Conservation (phyloP, 2,888 invertebrate species). For the Lingula anatina region DNA sequence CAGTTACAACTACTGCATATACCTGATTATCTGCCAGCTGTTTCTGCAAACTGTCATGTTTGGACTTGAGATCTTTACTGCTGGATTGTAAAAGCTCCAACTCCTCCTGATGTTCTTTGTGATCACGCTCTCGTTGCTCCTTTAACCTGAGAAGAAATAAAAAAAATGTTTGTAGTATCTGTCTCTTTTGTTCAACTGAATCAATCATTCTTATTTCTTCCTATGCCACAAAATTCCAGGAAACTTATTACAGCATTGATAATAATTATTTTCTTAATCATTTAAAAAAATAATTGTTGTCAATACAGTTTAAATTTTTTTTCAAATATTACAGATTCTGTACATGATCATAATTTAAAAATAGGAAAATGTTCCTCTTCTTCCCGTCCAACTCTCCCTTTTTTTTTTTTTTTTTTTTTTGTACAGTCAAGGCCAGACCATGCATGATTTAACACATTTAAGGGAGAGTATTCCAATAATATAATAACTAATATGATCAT, state of each 20-base stretch:
- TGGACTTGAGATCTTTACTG: constrained; percentile 69
- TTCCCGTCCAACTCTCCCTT: no score
- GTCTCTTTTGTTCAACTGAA: background rate
- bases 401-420: no score
- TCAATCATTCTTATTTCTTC: background rate
- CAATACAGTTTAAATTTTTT: no score
- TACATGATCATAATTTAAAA: no score
- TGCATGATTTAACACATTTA: no score
- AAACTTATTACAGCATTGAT: background rate
- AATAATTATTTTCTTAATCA: background rate
- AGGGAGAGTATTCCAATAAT: no score
- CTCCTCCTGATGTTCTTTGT: constrained; percentile 94
- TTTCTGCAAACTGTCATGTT: constrained; percentile 37
- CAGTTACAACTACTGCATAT: background rate
- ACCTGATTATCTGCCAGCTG: constrained; percentile 48
- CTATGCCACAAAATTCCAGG: background rate
- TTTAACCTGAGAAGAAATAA: constrained; percentile 28
- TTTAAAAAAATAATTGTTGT: constrained; percentile 3
- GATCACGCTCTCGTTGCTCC: constrained; percentile 91
- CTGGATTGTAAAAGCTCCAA: constrained; percentile 88
- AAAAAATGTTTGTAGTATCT: background rate
- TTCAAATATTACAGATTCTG: no score
- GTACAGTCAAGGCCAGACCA: no score
- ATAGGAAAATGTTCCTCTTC: no score
- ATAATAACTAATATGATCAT: no score